A percentile compares a stretch with the other conserved stretches of the same genome.
Conservation (phyloP, 2,888 invertebrate species). For the Drosophila cognata region DNA sequence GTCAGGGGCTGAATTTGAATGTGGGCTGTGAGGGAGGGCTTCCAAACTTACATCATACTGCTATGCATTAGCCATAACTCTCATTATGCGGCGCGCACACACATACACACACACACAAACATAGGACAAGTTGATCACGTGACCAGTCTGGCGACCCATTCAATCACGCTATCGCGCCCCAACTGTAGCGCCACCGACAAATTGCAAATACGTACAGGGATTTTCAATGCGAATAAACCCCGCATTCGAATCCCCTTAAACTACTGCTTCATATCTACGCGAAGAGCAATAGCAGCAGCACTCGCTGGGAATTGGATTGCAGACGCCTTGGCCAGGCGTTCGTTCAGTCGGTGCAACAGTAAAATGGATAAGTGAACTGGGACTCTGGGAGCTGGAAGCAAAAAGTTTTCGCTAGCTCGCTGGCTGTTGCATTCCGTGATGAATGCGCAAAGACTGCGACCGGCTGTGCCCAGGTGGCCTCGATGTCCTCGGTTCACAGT, state of each 20-base stretch:
- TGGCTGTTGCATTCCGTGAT: slow-evolving; percentile 59
- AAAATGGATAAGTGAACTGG: slow-evolving; percentile 76
- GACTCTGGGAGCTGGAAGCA: slow-evolving; percentile 49
- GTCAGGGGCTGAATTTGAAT: slow-evolving; percentile 9
- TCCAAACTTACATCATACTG: slow-evolving; percentile 26
- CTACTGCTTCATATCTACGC: slow-evolving; percentile 29
- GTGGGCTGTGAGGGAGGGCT: neutral
- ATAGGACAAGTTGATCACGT: slow-evolving; percentile 28
- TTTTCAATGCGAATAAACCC: slow-evolving; percentile 52
- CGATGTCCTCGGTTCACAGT: slow-evolving; percentile 39
- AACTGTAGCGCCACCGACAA: slow-evolving; percentile 60
- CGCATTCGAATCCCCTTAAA: neutral
- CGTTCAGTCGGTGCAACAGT: slow-evolving; percentile 44
- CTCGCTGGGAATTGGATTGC: slow-evolving; percentile 55
- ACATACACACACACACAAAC: neutral
- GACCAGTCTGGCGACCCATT: slow-evolving; percentile 65
- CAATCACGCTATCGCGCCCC: slow-evolving; percentile 73
- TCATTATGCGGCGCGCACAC: slow-evolving; percentile 61
- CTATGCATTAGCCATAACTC: slow-evolving; percentile 78
- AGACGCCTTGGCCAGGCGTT: slow-evolving; percentile 36
- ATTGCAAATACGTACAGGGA: slow-evolving; percentile 67
- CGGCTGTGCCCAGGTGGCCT: slow-evolving; percentile 47
- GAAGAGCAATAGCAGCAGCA: neutral
- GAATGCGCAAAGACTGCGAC: slow-evolving; percentile 49
- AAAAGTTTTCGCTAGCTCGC: slow-evolving; percentile 6